Percentiles rank a stretch among this genome's conserved stretches.
These are phyloP conservation scores for Protonibea diacanthus DNA, from an alignment of 2,797 vertebrate species.

Conservation along the genomic window DNA sequence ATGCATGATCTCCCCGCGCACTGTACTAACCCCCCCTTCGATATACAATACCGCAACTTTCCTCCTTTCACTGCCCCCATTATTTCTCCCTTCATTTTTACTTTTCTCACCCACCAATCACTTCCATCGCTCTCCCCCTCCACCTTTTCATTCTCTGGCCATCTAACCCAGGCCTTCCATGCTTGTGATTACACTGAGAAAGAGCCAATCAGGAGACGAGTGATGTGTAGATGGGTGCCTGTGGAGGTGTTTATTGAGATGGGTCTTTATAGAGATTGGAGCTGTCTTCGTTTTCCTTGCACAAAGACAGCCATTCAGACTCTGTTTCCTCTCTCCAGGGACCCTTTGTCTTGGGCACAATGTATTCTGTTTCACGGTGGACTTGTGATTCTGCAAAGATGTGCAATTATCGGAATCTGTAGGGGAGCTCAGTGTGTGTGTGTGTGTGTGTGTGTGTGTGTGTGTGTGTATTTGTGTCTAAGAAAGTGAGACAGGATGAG, in stretches of 20 bases:
- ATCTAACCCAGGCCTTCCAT: slow-evolving; percentile 40
- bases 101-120: slow-evolving; percentile 53
- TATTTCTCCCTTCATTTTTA: slow-evolving; percentile 45
- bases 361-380: slow-evolving; percentile 59
- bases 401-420: slow-evolving; percentile 65
- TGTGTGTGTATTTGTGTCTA: slow-evolving; percentile 1
- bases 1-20: slow-evolving; percentile 25
- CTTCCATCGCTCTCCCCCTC: slow-evolving; percentile 1
- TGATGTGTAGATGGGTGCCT: slow-evolving; percentile 41
- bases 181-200: slow-evolving; percentile 57
- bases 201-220: slow-evolving; percentile 58
- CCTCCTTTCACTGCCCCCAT: slow-evolving; percentile 3
- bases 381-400: slow-evolving; percentile 62
- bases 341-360: slow-evolving; percentile 68
- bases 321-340: slow-evolving; percentile 53
- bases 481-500: slow-evolving; percentile 28
- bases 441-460: slow-evolving; percentile 1
- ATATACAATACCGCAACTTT: slow-evolving; percentile 32
- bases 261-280: slow-evolving; percentile 62
- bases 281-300: slow-evolving; percentile 51
- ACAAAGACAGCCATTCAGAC: slow-evolving; percentile 54
- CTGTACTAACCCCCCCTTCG: not conserved
- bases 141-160: slow-evolving; percentile 48
- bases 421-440: slow-evolving; percentile 10
- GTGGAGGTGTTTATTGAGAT: slow-evolving; percentile 68